Conservation (phyloP, 1,140 invertebrate species). For the Antheraea pernyi region DNA sequence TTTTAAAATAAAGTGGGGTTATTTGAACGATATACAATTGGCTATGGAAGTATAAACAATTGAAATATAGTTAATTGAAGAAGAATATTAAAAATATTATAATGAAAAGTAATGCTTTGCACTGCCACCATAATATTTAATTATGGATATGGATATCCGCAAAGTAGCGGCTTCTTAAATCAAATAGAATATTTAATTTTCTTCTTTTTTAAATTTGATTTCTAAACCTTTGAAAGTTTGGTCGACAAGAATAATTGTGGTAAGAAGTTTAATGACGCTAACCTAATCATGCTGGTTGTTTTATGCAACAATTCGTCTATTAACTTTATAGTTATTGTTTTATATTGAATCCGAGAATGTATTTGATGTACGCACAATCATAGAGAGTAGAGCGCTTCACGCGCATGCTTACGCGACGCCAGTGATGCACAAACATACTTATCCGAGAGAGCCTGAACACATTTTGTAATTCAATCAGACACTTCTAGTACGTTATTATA, state of each 20-base stretch:
- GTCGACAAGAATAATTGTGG: neutral
- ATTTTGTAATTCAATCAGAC: neutral
- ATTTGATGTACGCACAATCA: neutral
- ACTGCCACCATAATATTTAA: no score
- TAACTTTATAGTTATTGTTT: neutral
- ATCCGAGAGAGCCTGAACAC: conserved; percentile 7
- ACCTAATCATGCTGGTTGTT: neutral
- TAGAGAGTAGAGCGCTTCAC: neutral
- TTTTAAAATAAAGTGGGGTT: no score
- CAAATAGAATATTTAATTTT: no score
- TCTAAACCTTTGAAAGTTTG: neutral
- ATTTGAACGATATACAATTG: no score
- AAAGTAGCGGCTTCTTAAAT: no score
- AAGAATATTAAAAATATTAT: no score
- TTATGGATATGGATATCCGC: no score
- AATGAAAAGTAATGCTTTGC: no score
- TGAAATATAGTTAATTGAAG: no score
- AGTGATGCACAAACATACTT: neutral
- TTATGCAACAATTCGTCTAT: neutral
- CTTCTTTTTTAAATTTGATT: neutral
- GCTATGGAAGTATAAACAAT: no score
- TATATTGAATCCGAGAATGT: no score
- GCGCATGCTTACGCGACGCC: conserved; percentile 12
- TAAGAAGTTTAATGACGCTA: neutral
- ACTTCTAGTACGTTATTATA: neutral